phyloP scores from a whole-genome alignment of 2,888 invertebrate genomes.

The Boloria euphrosyne region DNA sequence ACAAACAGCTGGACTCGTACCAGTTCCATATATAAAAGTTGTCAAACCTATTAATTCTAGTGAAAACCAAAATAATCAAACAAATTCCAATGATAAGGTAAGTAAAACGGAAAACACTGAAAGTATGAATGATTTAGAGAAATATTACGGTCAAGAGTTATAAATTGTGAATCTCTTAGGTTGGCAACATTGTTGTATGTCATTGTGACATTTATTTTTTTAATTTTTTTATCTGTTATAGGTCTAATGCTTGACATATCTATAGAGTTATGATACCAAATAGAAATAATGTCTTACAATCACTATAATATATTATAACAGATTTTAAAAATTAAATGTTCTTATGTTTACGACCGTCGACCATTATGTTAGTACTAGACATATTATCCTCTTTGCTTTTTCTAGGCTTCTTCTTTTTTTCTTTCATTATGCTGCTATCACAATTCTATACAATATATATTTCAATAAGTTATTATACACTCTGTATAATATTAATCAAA shows the following conservation, averaged over 20 bases:
- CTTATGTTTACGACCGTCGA: neutral
- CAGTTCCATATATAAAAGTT: conserved; percentile 83
- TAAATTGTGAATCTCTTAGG: conserved; percentile 35
- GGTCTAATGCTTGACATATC: neutral
- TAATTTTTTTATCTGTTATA: neutral
- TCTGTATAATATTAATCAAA: conserved; percentile 15
- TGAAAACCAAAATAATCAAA: conserved; percentile 31
- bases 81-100: conserved; percentile 20
- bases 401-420: neutral
- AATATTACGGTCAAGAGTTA: conserved; percentile 49
- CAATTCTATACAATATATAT: conserved; percentile 11
- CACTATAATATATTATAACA: neutral
- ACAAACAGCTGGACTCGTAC: conserved; percentile 83
- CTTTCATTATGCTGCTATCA: neutral
- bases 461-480: conserved; percentile 11
- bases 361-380: neutral
- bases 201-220: neutral
- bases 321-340: neutral
- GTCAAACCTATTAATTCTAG: conserved; percentile 50
- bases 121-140: conserved; percentile 45
- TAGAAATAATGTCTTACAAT: neutral
- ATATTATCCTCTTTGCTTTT: neutral
- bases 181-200: conserved; percentile 24
- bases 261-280: too few species aligned
- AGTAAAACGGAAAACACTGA: conserved; percentile 34